These are phyloP conservation scores for Pyralis farinalis DNA, from an alignment of 2,888 invertebrate genomes.

Conservation along the genomic window DNA sequence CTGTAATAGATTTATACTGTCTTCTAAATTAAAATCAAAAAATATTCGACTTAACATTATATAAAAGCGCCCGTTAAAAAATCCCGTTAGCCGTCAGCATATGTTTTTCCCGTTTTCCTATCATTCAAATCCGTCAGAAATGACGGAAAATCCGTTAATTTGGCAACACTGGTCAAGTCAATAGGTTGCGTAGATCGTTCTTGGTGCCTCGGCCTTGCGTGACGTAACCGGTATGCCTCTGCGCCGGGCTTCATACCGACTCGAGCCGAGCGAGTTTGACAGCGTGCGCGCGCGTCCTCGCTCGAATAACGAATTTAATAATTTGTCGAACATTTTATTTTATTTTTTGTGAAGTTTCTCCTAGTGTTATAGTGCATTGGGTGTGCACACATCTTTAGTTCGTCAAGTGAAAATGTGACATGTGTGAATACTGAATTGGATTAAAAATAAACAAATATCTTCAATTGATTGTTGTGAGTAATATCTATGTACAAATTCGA, in stretches of 20 bases:
- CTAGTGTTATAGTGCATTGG: not conserved
- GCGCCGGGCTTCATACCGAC: constrained; percentile 39
- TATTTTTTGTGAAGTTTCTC: not conserved
- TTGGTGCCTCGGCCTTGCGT: constrained; percentile 45
- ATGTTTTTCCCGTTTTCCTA: too few species aligned
- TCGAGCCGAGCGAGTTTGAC: constrained; percentile 5
- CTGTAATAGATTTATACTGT: too few species aligned
- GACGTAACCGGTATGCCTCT: constrained; percentile 60
- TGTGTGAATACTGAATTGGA: not conserved
- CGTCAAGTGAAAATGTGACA: not conserved
- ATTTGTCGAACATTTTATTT: not conserved
- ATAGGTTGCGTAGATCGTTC: constrained; percentile 36
- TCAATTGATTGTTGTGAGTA: not conserved
- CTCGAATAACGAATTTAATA: constrained; percentile 3
- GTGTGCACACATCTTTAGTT: too few species aligned
- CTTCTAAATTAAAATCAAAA: too few species aligned
- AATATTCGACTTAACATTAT: too few species aligned
- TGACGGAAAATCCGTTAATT: too few species aligned
- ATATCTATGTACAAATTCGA: too few species aligned
- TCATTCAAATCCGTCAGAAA: too few species aligned
- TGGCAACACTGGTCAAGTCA: too few species aligned
- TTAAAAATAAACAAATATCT: not conserved
- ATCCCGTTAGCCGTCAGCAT: too few species aligned
- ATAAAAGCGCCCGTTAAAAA: too few species aligned
- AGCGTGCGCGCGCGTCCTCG: constrained; percentile 6